Evolutionary conservation across 1,140 invertebrate species (phyloP), one percentile per base, ranked within the genome.

Genomic region (Sinella curviseta): DNA sequence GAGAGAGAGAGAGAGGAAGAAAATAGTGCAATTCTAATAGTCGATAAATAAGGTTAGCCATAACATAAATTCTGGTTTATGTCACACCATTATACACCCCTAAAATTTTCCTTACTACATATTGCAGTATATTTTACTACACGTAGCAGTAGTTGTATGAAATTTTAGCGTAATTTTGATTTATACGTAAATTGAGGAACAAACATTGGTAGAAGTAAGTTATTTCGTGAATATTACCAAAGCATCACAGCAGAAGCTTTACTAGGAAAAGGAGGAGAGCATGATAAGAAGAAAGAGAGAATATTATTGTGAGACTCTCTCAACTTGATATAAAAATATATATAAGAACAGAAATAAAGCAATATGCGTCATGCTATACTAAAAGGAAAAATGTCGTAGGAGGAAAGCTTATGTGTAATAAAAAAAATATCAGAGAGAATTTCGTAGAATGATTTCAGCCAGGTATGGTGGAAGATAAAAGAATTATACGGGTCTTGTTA

Each of bases 31-130:
- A 60, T 70, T 70, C 26, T 48, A 48, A 48, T 70, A 70, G 65
- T 70, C 65, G 60, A 79, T 79, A 79, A 79, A 79, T 79, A 79
- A 79, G 73, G 31, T 79, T 79, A 78, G 35, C 65, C 48, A 57
- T 73, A 74, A 75, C 78, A 79, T 79, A 79, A 78, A 79, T 79
- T 79, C 74, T 79, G 30, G 67, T 79, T 76, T 78, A 70, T 70
- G 77, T 78, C 77, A 78, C 65, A 78, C 77, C 77, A 78, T 57
- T 65, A 67, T 57, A 78, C 77, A 67, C 67, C 60, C 77, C 77
- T 78, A 57, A 48, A 48, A 48, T 48, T 48, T 48, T 8, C 39
- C 39, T 48, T 48, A 20, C 39, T 48, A n/a, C 20, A 48, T 48
- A 48, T 48, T 48, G 39, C 39, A 20, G n/a, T n/a, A n/a, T n/a